phyloP scores from a whole-genome alignment of 2,888 invertebrate species.

The Philaethria dido region DNA sequence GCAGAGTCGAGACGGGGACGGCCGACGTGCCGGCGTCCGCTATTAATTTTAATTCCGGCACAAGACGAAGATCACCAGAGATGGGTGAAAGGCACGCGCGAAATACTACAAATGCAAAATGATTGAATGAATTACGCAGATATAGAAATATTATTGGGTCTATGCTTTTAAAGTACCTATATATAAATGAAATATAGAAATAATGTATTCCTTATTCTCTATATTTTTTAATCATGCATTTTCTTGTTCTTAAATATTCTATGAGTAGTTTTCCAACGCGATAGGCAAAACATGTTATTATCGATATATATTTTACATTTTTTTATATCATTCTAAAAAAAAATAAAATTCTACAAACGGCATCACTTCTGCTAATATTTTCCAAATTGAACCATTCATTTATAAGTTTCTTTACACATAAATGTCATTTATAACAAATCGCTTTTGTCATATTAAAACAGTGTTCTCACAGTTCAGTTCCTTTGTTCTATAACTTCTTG shows the following conservation, averaged over 20 bases:
- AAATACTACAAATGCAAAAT: slow-evolving; percentile 51
- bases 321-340: no score
- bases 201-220: not conserved
- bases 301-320: no score
- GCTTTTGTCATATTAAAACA: not conserved
- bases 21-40: slow-evolving; percentile 66
- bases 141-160: slow-evolving; percentile 18
- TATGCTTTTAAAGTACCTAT: not conserved
- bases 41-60: slow-evolving; percentile 82
- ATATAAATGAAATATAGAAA: not conserved
- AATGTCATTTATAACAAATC: not conserved
- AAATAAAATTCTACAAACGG: no score
- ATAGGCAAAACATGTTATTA: no score
- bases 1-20: slow-evolving; percentile 63
- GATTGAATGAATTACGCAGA: slow-evolving; percentile 45
- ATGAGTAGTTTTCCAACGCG: no score
- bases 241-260: no score
- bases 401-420: not conserved
- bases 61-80: slow-evolving; percentile 75
- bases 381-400: slow-evolving; percentile 1
- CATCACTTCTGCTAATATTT: no score
- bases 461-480: not conserved
- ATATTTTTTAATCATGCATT: no score
- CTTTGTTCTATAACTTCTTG: not conserved
- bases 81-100: slow-evolving; percentile 74